These are phyloP conservation scores for Adoxophyes honmai DNA, from an alignment of 1,140 invertebrate species.

Conservation along the genomic window DNA sequence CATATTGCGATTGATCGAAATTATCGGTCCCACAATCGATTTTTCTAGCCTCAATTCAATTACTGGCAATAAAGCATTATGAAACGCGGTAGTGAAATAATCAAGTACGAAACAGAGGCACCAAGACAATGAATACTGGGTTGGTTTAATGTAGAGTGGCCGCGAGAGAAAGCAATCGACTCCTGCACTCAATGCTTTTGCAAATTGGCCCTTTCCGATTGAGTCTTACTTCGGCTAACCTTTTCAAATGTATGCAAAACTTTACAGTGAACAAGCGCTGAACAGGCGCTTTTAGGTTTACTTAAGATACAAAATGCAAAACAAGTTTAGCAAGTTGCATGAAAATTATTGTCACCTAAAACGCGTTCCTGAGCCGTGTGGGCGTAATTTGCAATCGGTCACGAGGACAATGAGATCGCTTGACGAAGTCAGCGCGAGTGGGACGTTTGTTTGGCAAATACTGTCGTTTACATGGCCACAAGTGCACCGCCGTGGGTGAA, in stretches of 20 bases:
- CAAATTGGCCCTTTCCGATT: slow-evolving; percentile 2
- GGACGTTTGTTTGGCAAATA: slow-evolving; percentile 37
- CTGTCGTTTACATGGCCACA: slow-evolving; percentile 21
- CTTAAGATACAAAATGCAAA: neutral
- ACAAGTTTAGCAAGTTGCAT: neutral
- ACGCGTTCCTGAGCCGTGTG: slow-evolving; percentile 15
- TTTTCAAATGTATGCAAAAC: neutral
- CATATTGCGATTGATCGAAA: slow-evolving; percentile 24
- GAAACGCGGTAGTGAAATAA: slow-evolving; percentile 27
- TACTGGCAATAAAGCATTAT: slow-evolving; percentile 43
- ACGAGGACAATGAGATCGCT: slow-evolving; percentile 21
- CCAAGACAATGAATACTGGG: too few species aligned
- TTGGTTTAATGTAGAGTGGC: too few species aligned
- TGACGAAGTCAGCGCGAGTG: slow-evolving; percentile 20
- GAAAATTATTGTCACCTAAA: slow-evolving; percentile 8
- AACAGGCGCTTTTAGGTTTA: too few species aligned
- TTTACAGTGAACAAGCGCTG: neutral
- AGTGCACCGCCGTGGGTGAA: slow-evolving; percentile 17
- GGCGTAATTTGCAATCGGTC: slow-evolving; percentile 19
- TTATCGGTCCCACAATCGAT: slow-evolving; percentile 49
- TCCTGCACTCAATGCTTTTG: neutral
- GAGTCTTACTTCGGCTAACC: neutral
- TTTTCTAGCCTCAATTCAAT: slow-evolving; percentile 54
- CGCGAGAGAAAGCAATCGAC: slow-evolving; percentile 1
- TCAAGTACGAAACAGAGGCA: slow-evolving; percentile 2